phyloP scores from a whole-genome alignment of 2,113 vertebrate genomes.

The Trematocara unimaculatum region DNA sequence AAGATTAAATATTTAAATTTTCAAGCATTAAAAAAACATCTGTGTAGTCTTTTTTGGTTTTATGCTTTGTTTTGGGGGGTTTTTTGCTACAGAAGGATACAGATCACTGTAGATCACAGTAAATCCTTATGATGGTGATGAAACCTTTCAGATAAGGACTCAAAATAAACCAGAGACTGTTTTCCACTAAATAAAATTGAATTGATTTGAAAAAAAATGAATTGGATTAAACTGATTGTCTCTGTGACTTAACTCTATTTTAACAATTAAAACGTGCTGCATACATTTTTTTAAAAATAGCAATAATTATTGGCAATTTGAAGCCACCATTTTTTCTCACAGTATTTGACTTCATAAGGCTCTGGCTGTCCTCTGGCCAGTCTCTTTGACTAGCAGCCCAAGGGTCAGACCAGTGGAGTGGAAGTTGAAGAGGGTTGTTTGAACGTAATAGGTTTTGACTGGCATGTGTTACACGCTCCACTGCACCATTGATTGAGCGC shows the following conservation, averaged over 20 bases:
- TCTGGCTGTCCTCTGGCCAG: constrained; percentile 70
- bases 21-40: neutral
- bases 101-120: neutral
- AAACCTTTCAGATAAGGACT: neutral
- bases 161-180: neutral
- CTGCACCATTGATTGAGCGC: constrained; percentile 85
- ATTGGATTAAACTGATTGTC: neutral
- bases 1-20: neutral
- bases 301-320: neutral
- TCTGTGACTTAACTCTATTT: neutral
- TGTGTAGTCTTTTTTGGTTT: neutral
- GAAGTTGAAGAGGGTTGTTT: constrained; percentile 81
- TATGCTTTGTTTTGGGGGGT: neutral
- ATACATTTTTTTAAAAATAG: neutral
- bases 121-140: neutral
- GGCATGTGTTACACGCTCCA: constrained; percentile 83
- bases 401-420: constrained; percentile 79
- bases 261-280: neutral
- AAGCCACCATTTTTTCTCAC: neutral
- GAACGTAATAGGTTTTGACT: constrained; percentile 87
- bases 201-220: neutral
- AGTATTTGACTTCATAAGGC: constrained; percentile 29
- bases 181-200: neutral
- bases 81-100: neutral
- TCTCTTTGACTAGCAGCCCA: constrained; percentile 77